Conservation (phyloP, 2,797 vertebrate species). For the Trematomus bernacchii region DNA sequence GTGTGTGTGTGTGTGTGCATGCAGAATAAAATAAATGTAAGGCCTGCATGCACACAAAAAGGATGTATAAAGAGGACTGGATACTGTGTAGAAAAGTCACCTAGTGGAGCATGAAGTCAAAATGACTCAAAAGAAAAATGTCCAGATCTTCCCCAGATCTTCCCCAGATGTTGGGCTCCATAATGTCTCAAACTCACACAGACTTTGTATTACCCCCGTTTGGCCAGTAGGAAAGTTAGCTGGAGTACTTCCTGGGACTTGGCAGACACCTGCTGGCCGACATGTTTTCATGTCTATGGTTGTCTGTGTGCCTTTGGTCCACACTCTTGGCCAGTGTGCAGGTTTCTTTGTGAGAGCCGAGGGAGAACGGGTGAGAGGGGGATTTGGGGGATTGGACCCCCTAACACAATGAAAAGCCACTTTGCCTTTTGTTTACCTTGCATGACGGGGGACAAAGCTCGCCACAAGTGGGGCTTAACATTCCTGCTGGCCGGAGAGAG, state of each 20-base stretch:
- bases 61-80: too few relatives aligned
- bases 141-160: too few relatives aligned
- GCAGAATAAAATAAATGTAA: too few relatives aligned
- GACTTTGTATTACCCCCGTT: too few relatives aligned
- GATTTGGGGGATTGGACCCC: constrained; percentile 59
- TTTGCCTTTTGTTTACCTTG: constrained; percentile 74
- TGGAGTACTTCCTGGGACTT: too few relatives aligned
- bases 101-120: too few relatives aligned
- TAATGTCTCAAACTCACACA: too few relatives aligned
- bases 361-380: constrained; percentile 38
- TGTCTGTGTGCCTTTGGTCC: neutral
- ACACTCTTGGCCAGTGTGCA: neutral
- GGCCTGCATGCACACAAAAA: too few relatives aligned
- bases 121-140: too few relatives aligned
- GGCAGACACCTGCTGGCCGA: constrained; percentile 27
- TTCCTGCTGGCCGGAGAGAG: constrained; percentile 72
- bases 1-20: neutral
- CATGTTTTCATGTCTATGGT: neutral
- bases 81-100: too few relatives aligned
- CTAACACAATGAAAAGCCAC: constrained; percentile 74
- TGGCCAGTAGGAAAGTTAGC: too few relatives aligned
- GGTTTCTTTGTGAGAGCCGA: constrained; percentile 27
- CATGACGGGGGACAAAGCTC: constrained; percentile 62
- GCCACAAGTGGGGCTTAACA: constrained; percentile 80
- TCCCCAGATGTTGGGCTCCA: too few relatives aligned